Conservation (phyloP, 2,888 invertebrate species). For the Lutraria lutraria region DNA sequence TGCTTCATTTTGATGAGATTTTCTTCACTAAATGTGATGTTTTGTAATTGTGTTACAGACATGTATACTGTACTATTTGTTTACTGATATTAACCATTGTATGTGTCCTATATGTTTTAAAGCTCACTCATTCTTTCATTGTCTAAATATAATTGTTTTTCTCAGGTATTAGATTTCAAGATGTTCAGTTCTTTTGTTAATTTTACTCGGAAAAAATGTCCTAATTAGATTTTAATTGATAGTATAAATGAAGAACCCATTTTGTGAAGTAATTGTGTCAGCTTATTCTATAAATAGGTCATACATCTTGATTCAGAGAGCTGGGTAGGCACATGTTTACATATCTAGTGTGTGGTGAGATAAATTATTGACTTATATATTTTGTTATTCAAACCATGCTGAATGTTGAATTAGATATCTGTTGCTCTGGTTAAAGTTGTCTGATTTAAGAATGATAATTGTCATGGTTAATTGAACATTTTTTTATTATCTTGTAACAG, state of each 20-base stretch:
- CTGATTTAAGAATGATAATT: constrained; percentile 7
- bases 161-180: too few relatives aligned
- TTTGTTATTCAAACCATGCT: background rate
- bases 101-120: background rate
- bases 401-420: background rate
- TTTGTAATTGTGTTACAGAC: too few relatives aligned
- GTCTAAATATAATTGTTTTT: too few relatives aligned
- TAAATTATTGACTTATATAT: background rate
- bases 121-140: background rate
- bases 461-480: too few relatives aligned
- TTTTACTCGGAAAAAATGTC: too few relatives aligned
- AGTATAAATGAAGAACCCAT: too few relatives aligned
- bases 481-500: too few relatives aligned
- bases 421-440: background rate
- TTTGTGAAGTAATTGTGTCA: background rate
- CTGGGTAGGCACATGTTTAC: constrained; percentile 7
- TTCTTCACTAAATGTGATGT: background rate
- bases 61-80: background rate
- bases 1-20: background rate
- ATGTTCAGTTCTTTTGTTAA: too few relatives aligned
- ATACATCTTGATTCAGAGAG: constrained; percentile 4
- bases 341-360: constrained; percentile 4
- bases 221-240: too few relatives aligned
- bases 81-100: background rate
- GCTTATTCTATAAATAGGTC: background rate